These are phyloP conservation scores for Rapana venosa DNA, from an alignment of 2,888 invertebrate genomes.

Conservation along the genomic window DNA sequence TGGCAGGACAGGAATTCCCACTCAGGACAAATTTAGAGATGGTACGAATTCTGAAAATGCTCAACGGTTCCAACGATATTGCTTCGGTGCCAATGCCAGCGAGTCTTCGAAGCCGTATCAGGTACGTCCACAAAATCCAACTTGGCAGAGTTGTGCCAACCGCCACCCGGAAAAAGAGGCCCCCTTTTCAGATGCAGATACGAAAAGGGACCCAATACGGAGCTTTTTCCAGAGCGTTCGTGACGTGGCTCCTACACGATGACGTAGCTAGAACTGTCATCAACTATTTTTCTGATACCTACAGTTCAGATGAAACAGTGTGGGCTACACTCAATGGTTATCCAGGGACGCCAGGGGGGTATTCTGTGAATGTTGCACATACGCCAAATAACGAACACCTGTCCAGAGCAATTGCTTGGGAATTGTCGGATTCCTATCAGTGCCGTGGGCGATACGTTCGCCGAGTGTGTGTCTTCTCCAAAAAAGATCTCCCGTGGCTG, in stretches of 20 bases:
- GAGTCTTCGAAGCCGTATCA: constrained; percentile 49
- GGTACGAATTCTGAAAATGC: constrained; percentile 70
- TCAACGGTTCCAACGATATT: constrained; percentile 76
- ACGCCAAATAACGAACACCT: constrained; percentile 52
- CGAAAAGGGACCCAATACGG: constrained; percentile 73
- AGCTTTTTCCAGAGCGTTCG: constrained; percentile 67
- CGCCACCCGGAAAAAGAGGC: neutral
- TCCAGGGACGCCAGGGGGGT: constrained; percentile 68
- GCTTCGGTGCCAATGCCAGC: constrained; percentile 57
- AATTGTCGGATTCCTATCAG: constrained; percentile 49
- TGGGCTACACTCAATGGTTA: constrained; percentile 73
- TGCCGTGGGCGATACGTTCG: constrained; percentile 60
- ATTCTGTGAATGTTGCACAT: constrained; percentile 58
- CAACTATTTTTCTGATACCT: constrained; percentile 70
- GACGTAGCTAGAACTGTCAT: constrained; percentile 60
- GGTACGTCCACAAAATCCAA: constrained; percentile 48
- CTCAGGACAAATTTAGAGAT: constrained; percentile 75
- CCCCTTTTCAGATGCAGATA: constrained; percentile 52
- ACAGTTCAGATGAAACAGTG: constrained; percentile 73
- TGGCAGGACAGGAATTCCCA: constrained; percentile 76
- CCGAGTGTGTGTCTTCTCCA: constrained; percentile 60
- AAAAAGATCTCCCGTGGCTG: constrained; percentile 68
- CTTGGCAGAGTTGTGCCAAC: constrained; percentile 9
- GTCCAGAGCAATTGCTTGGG: constrained; percentile 60
- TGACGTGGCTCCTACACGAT: constrained; percentile 64